Evolutionary conservation across 2,113 vertebrate genomes (phyloP).

Genomic region (Paramisgurnus dabryanus): DNA sequence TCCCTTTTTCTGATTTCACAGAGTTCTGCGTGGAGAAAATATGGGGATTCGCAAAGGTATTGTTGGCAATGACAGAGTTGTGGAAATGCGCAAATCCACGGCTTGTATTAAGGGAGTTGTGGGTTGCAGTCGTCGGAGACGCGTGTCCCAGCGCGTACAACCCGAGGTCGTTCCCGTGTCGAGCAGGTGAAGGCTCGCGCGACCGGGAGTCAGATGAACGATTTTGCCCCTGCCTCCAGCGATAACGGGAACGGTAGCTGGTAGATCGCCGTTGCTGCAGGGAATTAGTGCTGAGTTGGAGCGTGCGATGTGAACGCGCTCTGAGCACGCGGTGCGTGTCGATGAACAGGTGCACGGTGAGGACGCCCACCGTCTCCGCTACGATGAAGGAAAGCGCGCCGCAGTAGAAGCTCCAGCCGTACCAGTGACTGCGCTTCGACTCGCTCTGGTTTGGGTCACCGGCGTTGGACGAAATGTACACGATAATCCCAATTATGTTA

Average conservation of each 20-base stretch:
- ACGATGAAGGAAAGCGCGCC: constrained; percentile 96
- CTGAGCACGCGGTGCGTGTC: constrained; percentile 91
- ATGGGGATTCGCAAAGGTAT: background rate
- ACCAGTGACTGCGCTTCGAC: constrained; percentile 98
- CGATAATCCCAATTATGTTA: constrained; percentile 98
- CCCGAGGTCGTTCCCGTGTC: constrained; percentile 10
- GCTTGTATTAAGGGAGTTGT: background rate
- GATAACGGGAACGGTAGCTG: constrained; percentile 63
- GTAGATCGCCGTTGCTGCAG: constrained; percentile 63
- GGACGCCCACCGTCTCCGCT: constrained; percentile 93
- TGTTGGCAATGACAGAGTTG: constrained; percentile 15
- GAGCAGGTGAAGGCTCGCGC: background rate
- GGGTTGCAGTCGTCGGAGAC: background rate
- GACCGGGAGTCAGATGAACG: constrained; percentile 8
- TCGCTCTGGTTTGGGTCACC: constrained; percentile 95
- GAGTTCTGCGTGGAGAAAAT: constrained; percentile 10
- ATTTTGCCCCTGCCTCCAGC: constrained; percentile 54
- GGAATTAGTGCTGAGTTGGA: constrained; percentile 58
- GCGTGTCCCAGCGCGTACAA: background rate
- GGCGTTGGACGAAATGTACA: constrained; percentile 96
- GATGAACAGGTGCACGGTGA: constrained; percentile 96
- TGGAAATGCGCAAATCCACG: constrained; percentile 30
- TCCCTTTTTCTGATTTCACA: constrained; percentile 13
- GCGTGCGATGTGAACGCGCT: constrained; percentile 66
- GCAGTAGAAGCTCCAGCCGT: constrained; percentile 98